Evolutionary conservation across 2,113 vertebrate genomes (phyloP), one percentile per base, ranked within the genome.

Genomic region (Dendrocopos noguchii): DNA sequence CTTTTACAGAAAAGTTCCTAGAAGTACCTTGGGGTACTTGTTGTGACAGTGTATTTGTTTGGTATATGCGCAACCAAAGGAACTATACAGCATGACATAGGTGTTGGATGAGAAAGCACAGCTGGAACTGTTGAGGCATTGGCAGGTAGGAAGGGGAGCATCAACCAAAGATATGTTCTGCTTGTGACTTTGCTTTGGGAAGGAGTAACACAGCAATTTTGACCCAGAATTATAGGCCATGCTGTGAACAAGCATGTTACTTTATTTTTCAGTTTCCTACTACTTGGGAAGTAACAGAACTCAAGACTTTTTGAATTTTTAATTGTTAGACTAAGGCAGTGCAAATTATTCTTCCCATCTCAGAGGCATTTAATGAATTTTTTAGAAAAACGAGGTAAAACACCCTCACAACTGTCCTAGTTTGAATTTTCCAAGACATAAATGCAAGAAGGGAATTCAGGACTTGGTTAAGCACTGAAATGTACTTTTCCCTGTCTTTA

Each of bases 1-100:
- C 11, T 84, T 72, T 84, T 34, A 57, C 15, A 53, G 28, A n/a
- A 10, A 25, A 53, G 10, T 76, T 81, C 36, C 53, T 79, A 28
- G 28, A 89, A 89, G 9, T 6, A 50, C 4, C 15, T 18, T 0
- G 1, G 10, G 7, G 13, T 70, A 39, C 10, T 7, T 44, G 33
- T 6, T 4, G 3, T 12, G 25, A 24, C 42, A 28, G 18, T 5
- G 6, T 61, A 9, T 68, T 60, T 76, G 31, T 21, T 4, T 12
- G 36, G 36, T 52, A 53, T 7, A 1, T 12, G 8, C 28, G 22
- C 2, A 46, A 25, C 18, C 6, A 2, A 4, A 36, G 39, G 44
- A 72, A 53, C 21, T 63, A 60, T 15, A 52, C 21, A 75, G n/a
- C 6, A n/a, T 52, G 15, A 6, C n/a, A 68, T 44, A 27, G 11